Conservation (phyloP, 1,140 invertebrate genomes). For the Aphaenogaster floridana region DNA sequence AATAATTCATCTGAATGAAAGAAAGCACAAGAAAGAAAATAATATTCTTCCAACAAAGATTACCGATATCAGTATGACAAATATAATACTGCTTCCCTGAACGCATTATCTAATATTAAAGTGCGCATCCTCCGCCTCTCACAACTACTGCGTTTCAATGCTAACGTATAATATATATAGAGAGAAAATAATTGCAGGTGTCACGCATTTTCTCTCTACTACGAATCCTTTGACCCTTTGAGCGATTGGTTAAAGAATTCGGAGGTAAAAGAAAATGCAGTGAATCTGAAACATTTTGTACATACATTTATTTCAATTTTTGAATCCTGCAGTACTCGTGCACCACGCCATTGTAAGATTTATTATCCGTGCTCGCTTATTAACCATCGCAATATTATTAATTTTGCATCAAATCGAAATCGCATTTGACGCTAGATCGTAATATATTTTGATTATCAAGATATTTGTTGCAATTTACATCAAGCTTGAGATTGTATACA, state of each 20-base stretch:
- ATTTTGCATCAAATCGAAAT: slow-evolving; percentile 34
- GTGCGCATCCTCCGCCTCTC: slow-evolving; percentile 28
- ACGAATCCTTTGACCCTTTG: neutral
- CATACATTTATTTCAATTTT: slow-evolving; percentile 45
- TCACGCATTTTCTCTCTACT: neutral
- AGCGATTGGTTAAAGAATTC: neutral
- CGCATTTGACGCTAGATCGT: slow-evolving; percentile 26
- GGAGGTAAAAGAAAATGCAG: neutral
- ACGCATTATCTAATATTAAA: slow-evolving; percentile 50
- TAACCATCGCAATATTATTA: neutral
- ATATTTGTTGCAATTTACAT: slow-evolving; percentile 15
- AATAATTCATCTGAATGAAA: slow-evolving; percentile 21
- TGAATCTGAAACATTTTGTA: slow-evolving; percentile 39
- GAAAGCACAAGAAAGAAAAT: slow-evolving; percentile 14
- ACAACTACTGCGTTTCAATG: slow-evolving; percentile 48
- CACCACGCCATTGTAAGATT: slow-evolving; percentile 11
- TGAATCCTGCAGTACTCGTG: slow-evolving; percentile 47
- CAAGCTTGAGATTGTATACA: slow-evolving; percentile 17
- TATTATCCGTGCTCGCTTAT: neutral
- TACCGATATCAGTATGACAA: slow-evolving; percentile 23
- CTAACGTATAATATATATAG: slow-evolving; percentile 19
- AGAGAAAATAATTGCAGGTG: slow-evolving; percentile 12
- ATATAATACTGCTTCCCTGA: slow-evolving; percentile 48
- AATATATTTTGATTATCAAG: slow-evolving; percentile 33
- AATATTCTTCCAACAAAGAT: slow-evolving; percentile 52